Evolutionary conservation across 2,113 vertebrate genomes (phyloP), one percentile per base, ranked within the genome.

Genomic region (Podarcis muralis): DNA sequence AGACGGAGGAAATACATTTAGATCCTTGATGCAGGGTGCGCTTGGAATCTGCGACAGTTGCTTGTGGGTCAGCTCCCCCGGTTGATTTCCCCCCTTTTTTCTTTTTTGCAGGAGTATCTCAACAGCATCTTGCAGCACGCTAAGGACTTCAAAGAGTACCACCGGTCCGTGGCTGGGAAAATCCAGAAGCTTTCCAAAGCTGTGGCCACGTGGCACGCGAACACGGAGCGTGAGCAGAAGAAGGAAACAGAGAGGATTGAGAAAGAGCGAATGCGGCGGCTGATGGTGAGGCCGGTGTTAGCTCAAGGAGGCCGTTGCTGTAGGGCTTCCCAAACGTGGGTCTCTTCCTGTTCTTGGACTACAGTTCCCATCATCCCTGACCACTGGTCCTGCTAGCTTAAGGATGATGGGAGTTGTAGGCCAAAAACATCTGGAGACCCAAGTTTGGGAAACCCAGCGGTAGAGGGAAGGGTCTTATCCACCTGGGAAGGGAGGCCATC

Each of bases 91-190:
- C 16, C 30, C 30, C 9, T 13, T 48, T 9, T 92, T 94, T 87
- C 89, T 27, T 94, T 27, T 94, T 86, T 85, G 90, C 93, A 99
- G 99, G 99, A 99, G 92, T 99, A 99, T 93, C 97, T 99, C 80
- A 99, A 99, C 89, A 99, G 99, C 85, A 99, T 99, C 87, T 96
- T 99, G 81, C 99, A 99, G 88, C 99, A 99, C 95, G 99, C 99
- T 53, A 99, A 99, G 93, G 99, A 99, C 97, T 99, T 99, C 93
- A 99, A 99, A 83, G 99, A 99, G 74, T 99, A 98, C 87, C 99
- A 99, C 92, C 97, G 99, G 1, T 99, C 99, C 0, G 98, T 99
- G 0, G 98, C 99, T 1, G 99, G 98, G 4, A 99, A 99, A 96
- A 98, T 98, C 83, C 99, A 99, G 96, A 99, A 99, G 84, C 97